Conservation (phyloP, 2,113 vertebrate species). For the Chionomys nivalis region DNA sequence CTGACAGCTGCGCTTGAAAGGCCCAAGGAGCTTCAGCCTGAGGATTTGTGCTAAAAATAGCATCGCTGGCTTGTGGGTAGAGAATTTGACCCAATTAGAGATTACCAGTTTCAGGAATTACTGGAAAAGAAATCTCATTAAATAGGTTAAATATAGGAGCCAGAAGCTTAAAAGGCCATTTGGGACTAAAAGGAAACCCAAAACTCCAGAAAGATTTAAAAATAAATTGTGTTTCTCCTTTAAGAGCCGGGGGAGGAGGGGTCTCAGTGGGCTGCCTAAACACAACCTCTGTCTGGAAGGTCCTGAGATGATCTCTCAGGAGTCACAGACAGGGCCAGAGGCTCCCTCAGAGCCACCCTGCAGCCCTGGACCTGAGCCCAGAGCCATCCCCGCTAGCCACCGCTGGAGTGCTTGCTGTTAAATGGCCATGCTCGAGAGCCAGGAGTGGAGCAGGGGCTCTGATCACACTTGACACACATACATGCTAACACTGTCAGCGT, state of each 20-base stretch:
- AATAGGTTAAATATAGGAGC: conserved; percentile 74
- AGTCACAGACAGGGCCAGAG: not conserved
- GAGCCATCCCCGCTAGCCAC: not conserved
- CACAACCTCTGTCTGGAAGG: not conserved
- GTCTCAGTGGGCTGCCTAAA: not conserved
- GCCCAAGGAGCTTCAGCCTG: conserved; percentile 68
- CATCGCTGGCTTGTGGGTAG: conserved; percentile 73
- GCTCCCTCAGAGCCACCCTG: not conserved
- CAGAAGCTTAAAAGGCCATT: conserved; percentile 58
- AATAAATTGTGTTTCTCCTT: conserved; percentile 1
- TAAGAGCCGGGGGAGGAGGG: not conserved
- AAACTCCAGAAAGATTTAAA: conserved; percentile 51
- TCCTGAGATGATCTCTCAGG: not conserved
- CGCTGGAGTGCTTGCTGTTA: not conserved
- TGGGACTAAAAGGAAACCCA: conserved; percentile 65
- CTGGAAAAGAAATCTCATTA: conserved; percentile 79
- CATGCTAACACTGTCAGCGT: not conserved
- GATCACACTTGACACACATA: not conserved
- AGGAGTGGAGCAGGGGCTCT: not conserved
- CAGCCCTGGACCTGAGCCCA: not conserved
- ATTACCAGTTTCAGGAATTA: conserved; percentile 82
- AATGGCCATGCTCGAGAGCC: not conserved
- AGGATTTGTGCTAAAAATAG: conserved; percentile 82
- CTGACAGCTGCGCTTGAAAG: conserved; percentile 71
- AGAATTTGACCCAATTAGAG: conserved; percentile 83